Base-by-base conservation (phyloP, 2,113 vertebrate species). In the Neogale vison region DNA sequence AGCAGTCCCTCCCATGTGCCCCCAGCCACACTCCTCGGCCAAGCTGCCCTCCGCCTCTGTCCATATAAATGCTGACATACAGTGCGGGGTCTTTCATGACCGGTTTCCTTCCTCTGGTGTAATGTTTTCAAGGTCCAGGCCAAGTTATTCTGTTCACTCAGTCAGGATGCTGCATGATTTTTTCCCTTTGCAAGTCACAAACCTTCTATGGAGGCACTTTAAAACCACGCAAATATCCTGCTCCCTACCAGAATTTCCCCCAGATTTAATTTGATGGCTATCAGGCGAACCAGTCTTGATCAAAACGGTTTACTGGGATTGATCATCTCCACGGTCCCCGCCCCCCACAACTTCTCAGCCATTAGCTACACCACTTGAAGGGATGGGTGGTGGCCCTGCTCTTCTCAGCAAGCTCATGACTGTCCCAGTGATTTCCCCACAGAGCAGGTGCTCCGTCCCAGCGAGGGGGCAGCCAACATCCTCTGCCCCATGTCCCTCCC, bases 221-320 rank as follows among this genome's bases (percentile, higher is more conserved):
- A 52, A 89, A 26, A 31, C 34, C 17, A 6, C 6, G 29, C 50
- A 71, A 17, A 61, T 13, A 57, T 15, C 74, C 67, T 42, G 45
- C 34, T 90, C 47, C 39, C 81, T 65, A 31, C n/a, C 55, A 59
- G 65, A n/a, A 83, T 6, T 5, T 63, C 36, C n/a, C 39, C 31
- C 61, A 29, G 85, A 71, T n/a, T 79, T 84, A 45, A 63, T 20
- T 45, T 20, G 50, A 82, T 42, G 80, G 57, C 52, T 83, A 88
- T 11, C 55, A 36, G 14, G 55, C n/a, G 61, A 85, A 42, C 36
- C 45, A 63, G 67, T 88, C 57, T 65, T 76, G 47, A 72, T 92
- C 55, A 80, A 83, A 36, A 31, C n/a, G 34, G 20, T 71, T 89
- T 87, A 50, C 45, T 82, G 15, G 87, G 80, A 42, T 10, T 0